Conservation (phyloP, 2,888 invertebrate genomes). For the Anticlea derivata region DNA sequence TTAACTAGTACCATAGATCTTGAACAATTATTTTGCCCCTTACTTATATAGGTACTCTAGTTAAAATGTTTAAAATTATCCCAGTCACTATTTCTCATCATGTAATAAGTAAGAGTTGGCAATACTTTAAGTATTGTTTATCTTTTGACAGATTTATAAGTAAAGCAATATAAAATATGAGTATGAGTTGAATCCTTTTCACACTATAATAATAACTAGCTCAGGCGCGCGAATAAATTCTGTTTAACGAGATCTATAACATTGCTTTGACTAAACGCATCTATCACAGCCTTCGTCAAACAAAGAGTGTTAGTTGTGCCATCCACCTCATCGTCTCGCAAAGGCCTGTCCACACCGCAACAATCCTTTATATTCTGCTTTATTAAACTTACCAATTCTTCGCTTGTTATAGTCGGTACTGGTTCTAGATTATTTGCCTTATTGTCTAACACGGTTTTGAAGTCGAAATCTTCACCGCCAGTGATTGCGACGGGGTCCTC, state of each 20-base stretch:
- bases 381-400: conserved; percentile 60
- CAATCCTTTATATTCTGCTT: conserved; percentile 61
- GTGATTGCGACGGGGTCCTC: conserved; percentile 41
- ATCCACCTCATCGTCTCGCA: conserved; percentile 65
- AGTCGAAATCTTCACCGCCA: conserved; percentile 50
- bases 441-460: conserved; percentile 57
- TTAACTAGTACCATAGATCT: too few species aligned
- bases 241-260: conserved; percentile 82
- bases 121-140: too few species aligned
- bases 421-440: conserved; percentile 58
- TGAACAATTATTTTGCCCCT: too few species aligned
- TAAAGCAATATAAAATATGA: too few species aligned
- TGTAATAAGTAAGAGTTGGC: too few species aligned
- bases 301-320: conserved; percentile 59
- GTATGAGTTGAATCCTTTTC: too few species aligned
- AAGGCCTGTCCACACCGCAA: conserved; percentile 45
- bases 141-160: too few species aligned
- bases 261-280: conserved; percentile 86
- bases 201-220: conserved; percentile 31
- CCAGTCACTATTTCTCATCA: too few species aligned
- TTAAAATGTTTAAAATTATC: too few species aligned
- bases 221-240: conserved; percentile 69
- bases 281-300: conserved; percentile 81
- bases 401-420: conserved; percentile 49
- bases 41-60: too few species aligned